These are phyloP conservation scores for Altica lythri DNA, from an alignment of 2,888 invertebrate genomes.

Conservation along the genomic window DNA sequence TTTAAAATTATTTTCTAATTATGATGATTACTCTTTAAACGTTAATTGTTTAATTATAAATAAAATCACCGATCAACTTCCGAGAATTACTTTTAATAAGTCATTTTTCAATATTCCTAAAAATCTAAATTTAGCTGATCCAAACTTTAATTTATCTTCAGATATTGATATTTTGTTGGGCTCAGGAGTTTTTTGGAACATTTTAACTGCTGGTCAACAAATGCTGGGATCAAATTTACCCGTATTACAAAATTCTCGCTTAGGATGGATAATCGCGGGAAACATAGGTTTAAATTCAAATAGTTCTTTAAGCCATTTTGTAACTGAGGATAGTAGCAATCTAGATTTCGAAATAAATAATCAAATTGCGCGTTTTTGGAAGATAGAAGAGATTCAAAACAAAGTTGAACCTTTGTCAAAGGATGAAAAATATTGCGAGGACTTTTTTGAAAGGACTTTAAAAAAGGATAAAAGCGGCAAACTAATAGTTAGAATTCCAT, in stretches of 20 bases:
- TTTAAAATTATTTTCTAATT: too few species aligned
- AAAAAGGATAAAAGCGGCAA: slow-evolving; percentile 16
- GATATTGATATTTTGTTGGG: slow-evolving; percentile 27
- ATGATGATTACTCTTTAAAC: too few species aligned
- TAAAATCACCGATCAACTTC: too few species aligned
- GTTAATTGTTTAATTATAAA: too few species aligned
- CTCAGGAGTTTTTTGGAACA: slow-evolving; percentile 16
- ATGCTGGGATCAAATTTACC: slow-evolving; percentile 14
- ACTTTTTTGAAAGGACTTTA: slow-evolving; percentile 24
- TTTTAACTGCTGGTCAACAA: slow-evolving; percentile 16
- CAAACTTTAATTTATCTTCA: slow-evolving; percentile 14
- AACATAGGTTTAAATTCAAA: slow-evolving; percentile 2
- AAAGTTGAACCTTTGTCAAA: not conserved
- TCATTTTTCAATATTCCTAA: not conserved
- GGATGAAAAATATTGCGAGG: slow-evolving; percentile 28
- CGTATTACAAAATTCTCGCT: slow-evolving; percentile 11
- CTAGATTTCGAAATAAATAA: slow-evolving; percentile 13
- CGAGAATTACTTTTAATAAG: not conserved
- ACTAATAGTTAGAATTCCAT: slow-evolving; percentile 28
- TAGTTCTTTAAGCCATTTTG: not conserved
- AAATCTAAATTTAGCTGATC: slow-evolving; percentile 18
- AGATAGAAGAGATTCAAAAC: slow-evolving; percentile 8
- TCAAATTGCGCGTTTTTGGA: slow-evolving; percentile 12
- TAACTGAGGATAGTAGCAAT: not conserved
- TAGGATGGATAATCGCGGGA: slow-evolving; percentile 22